phyloP scores from a whole-genome alignment of 1,140 invertebrate species.

The Drosophila arizonae region DNA sequence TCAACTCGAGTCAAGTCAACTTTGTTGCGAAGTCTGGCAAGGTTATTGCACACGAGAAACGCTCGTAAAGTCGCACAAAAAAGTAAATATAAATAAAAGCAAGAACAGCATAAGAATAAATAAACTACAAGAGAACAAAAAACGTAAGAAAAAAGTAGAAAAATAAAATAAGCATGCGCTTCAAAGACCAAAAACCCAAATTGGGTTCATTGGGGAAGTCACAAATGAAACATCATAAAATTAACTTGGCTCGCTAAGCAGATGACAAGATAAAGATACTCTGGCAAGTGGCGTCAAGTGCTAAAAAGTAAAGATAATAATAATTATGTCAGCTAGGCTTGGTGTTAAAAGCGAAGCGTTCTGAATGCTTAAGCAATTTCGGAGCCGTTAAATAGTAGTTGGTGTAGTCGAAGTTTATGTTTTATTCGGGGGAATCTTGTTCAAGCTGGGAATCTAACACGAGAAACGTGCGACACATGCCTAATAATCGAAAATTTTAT shows the following conservation, averaged over 20 bases:
- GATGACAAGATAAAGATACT: background rate
- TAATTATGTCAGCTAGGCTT: background rate
- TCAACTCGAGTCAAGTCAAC: constrained; percentile 40
- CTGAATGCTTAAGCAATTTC: no score
- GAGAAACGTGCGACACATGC: no score
- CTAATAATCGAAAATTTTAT: no score
- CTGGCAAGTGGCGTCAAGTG: constrained; percentile 5
- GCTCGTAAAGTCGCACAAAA: constrained; percentile 24
- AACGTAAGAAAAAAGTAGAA: constrained; percentile 34
- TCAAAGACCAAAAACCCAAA: constrained; percentile 31
- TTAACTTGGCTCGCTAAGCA: background rate
- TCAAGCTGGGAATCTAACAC: no score
- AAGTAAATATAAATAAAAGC: constrained; percentile 8
- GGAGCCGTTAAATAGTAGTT: no score
- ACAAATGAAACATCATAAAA: constrained; percentile 17
- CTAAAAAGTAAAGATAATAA: background rate
- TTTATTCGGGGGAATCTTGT: no score
- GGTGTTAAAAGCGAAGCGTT: no score
- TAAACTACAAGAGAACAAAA: constrained; percentile 24
- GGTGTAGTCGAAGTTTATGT: no score
- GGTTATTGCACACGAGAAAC: constrained; percentile 67
- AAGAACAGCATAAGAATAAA: constrained; percentile 50
- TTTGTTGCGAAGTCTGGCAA: constrained; percentile 52
- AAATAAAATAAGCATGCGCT: constrained; percentile 45
- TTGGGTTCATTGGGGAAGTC: background rate